Conservation (phyloP, 2,888 invertebrate genomes). For the Koerneria pararmatus region DNA sequence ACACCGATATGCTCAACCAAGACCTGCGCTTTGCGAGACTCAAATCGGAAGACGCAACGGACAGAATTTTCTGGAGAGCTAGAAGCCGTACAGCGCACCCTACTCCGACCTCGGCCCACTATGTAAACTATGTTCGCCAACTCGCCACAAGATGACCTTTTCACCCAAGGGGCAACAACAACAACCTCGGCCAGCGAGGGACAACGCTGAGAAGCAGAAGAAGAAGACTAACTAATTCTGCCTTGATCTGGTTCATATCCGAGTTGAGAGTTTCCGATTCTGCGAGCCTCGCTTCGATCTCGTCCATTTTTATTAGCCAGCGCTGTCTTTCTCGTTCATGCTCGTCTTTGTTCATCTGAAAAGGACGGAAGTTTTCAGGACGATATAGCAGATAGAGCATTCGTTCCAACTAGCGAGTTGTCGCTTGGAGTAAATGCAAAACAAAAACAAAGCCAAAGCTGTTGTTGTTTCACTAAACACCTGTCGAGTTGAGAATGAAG, state of each 20-base stretch:
- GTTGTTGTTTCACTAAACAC: too few species aligned
- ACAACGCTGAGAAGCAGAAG: not conserved
- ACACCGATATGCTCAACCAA: too few species aligned
- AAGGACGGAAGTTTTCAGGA: not conserved
- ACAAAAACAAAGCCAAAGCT: too few species aligned
- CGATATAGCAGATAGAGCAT: too few species aligned
- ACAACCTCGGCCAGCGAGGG: too few species aligned
- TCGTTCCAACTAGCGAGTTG: too few species aligned
- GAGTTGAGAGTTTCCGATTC: slow-evolving; percentile 47
- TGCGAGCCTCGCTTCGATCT: slow-evolving; percentile 47
- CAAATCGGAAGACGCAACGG: not conserved
- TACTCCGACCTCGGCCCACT: not conserved
- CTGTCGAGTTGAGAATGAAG: too few species aligned
- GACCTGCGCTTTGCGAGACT: too few species aligned
- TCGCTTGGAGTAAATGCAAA: too few species aligned
- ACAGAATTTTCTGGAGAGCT: too few species aligned
- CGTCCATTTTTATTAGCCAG: slow-evolving; percentile 52
- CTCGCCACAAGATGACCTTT: too few species aligned
- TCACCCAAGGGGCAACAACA: too few species aligned
- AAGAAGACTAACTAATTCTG: slow-evolving; percentile 47
- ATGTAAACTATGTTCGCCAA: not conserved
- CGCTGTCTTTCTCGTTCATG: slow-evolving; percentile 51
- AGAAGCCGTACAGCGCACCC: not conserved
- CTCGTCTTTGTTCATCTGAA: slow-evolving; percentile 51
- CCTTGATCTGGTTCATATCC: slow-evolving; percentile 51